phyloP scores from a whole-genome alignment of 2,888 invertebrate genomes.

The Hypselothyrea guttata region DNA sequence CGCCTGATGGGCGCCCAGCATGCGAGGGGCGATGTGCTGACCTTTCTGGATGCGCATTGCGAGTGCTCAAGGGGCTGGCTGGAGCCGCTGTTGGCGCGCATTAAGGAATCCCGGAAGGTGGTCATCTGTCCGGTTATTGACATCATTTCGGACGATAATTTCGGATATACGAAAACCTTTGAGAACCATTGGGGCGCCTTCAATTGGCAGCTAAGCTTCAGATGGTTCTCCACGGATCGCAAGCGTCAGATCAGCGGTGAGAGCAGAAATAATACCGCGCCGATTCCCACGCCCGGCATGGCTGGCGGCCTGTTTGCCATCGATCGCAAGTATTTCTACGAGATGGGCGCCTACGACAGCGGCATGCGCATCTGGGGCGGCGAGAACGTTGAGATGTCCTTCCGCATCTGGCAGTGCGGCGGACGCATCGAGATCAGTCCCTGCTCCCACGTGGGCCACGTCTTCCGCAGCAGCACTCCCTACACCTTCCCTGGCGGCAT shows the following conservation, averaged over 20 bases:
- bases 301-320: conserved; percentile 95
- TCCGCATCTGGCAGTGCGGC: conserved; percentile 98
- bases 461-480: conserved; percentile 95
- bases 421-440: conserved; percentile 95
- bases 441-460: conserved; percentile 96
- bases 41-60: conserved; percentile 99
- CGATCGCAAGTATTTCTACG: conserved; percentile 92
- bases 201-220: conserved; percentile 97
- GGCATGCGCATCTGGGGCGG: conserved; percentile 98
- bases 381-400: conserved; percentile 98
- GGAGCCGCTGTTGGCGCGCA: conserved; percentile 87
- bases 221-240: conserved; percentile 78
- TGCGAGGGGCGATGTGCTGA: conserved; percentile 89
- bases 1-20: conserved; percentile 89
- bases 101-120: conserved; percentile 77
- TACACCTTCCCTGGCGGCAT: conserved; percentile 98
- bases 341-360: conserved; percentile 93
- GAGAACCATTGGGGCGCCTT: conserved; percentile 99
- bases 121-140: conserved; percentile 90
- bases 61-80: conserved; percentile 93
- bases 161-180: conserved; percentile 94
- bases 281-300: conserved; percentile 93
- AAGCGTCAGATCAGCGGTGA: conserved; percentile 32
- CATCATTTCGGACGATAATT: conserved; percentile 97
- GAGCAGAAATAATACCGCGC: conserved; percentile 85